Evolutionary conservation across 2,113 vertebrate genomes (phyloP).

Genomic region (Diadophis punctatus): DNA sequence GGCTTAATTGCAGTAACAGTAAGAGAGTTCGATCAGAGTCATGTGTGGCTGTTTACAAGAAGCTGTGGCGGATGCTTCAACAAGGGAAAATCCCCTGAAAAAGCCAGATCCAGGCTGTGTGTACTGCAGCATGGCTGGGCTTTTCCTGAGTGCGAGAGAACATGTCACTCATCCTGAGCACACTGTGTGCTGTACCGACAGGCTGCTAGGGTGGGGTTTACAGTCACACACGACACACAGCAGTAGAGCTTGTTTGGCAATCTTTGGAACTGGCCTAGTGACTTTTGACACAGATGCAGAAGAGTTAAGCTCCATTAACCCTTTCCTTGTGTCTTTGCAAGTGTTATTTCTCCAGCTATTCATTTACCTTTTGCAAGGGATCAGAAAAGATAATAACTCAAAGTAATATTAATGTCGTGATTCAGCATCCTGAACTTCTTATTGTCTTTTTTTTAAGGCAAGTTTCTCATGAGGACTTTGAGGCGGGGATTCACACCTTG

Average conservation of each 20-base stretch:
- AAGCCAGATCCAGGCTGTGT: not conserved
- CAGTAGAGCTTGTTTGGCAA: constrained; percentile 6
- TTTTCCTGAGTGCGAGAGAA: constrained; percentile 5
- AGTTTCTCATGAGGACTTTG: not conserved
- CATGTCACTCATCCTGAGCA: not conserved
- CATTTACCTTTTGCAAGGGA: not conserved
- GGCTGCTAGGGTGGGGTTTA: constrained; percentile 5
- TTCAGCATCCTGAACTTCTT: not conserved
- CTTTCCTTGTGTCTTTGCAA: not conserved
- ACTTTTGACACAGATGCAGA: not conserved
- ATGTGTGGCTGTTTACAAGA: constrained; percentile 38
- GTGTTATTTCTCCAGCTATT: not conserved
- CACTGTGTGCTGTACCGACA: not conserved
- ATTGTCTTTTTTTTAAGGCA: not conserved
- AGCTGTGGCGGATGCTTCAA: not conserved
- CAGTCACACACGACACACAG: not conserved
- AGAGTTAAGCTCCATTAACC: not conserved
- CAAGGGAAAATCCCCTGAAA: constrained; percentile 42
- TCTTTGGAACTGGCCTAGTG: not conserved
- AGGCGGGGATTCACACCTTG: not conserved
- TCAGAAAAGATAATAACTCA: not conserved
- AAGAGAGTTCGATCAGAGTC: constrained; percentile 8
- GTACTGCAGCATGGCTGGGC: not conserved
- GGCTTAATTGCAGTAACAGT: constrained; percentile 35
- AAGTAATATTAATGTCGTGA: not conserved